phyloP scores from a whole-genome alignment of 1,140 invertebrate species.

The Pogonus chalceus region DNA sequence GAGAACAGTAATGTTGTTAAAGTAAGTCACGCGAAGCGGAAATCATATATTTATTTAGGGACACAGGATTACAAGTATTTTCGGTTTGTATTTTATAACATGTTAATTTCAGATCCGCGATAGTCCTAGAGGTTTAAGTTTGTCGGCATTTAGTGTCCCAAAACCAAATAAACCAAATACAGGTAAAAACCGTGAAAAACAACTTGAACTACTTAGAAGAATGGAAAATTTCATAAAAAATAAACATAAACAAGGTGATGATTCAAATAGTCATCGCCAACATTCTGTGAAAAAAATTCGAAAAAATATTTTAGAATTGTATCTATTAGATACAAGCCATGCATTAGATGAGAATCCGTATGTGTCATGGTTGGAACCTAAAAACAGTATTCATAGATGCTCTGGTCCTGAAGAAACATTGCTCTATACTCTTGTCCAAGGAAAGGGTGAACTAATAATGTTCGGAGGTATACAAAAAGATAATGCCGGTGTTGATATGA shows the following conservation, averaged over 20 bases:
- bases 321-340: slow-evolving; percentile 75
- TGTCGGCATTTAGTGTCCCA: slow-evolving; percentile 6
- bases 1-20: too few species aligned
- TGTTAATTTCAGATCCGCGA: slow-evolving; percentile 2
- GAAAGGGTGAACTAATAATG: slow-evolving; percentile 84
- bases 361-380: slow-evolving; percentile 68
- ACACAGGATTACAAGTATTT: too few species aligned
- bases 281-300: too few species aligned
- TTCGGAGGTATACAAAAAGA: slow-evolving; percentile 89
- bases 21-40: too few species aligned
- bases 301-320: slow-evolving; percentile 62
- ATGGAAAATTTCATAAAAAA: slow-evolving; percentile 47
- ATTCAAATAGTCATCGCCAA: slow-evolving; percentile 40
- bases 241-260: slow-evolving; percentile 16
- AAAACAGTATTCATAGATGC: slow-evolving; percentile 44
- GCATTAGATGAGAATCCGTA: slow-evolving; percentile 51
- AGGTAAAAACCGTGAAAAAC: slow-evolving; percentile 45
- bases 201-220: slow-evolving; percentile 47
- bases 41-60: too few species aligned
- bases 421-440: slow-evolving; percentile 78
- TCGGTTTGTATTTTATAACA: too few species aligned
- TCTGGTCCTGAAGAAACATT: slow-evolving; percentile 79
- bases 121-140: neutral
- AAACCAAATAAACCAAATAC: slow-evolving; percentile 25
- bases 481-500: slow-evolving; percentile 37